These are phyloP conservation scores for Paedocypris sp. DNA, from an alignment of 2,113 vertebrate species.

Conservation along the genomic window DNA sequence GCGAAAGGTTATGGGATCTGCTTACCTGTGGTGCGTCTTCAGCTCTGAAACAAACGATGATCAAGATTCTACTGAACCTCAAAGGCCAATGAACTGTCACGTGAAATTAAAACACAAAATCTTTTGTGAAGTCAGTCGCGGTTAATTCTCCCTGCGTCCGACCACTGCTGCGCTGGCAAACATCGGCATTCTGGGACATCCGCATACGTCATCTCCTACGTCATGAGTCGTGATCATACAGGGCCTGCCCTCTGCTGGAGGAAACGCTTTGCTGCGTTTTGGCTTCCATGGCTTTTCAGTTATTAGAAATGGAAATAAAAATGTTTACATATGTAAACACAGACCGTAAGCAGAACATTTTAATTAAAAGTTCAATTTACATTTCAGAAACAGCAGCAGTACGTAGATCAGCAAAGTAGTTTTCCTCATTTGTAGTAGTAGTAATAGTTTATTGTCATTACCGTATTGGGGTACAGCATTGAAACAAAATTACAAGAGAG, in stretches of 20 bases:
- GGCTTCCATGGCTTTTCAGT: too few relatives aligned
- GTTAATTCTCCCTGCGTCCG: background rate
- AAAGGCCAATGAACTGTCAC: background rate
- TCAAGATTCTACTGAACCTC: background rate
- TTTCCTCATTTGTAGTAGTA: too few relatives aligned
- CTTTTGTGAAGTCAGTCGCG: background rate
- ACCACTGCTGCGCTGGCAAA: conserved; percentile 11
- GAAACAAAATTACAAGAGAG: too few relatives aligned
- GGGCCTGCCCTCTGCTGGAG: background rate
- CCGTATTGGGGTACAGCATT: too few relatives aligned
- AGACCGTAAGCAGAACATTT: too few relatives aligned
- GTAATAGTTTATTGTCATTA: too few relatives aligned
- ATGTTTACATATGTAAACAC: background rate
- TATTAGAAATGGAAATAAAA: too few relatives aligned
- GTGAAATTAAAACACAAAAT: background rate
- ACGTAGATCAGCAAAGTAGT: too few relatives aligned
- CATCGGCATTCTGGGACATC: conserved; percentile 18
- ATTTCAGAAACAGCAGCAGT: too few relatives aligned
- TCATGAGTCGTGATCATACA: background rate
- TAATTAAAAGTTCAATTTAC: too few relatives aligned
- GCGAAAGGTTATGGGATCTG: background rate
- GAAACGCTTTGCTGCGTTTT: too few relatives aligned
- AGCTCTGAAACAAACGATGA: background rate
- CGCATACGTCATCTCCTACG: background rate
- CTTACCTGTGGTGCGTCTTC: background rate